Evolutionary conservation across 2,888 invertebrate genomes (phyloP).

Genomic region (Coecobrya sp.): DNA sequence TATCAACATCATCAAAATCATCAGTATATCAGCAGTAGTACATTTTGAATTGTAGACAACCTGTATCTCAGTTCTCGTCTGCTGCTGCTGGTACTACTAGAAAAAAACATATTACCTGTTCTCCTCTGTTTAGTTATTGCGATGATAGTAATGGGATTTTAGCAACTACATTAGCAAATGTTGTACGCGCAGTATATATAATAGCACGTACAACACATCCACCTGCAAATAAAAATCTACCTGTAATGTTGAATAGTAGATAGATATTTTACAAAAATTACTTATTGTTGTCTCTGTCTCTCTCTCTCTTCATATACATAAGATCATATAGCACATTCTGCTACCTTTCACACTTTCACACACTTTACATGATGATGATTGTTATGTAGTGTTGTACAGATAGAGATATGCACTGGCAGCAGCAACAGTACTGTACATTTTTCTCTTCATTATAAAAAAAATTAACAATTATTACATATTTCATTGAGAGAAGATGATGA

Average conservation of each 20-base stretch:
- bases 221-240: conserved; percentile 44
- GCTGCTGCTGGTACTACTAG: conserved; percentile 5
- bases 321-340: conserved; percentile 57
- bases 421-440: conserved; percentile 66
- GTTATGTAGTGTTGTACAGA: conserved; percentile 56
- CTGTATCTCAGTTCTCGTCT: conserved; percentile 6
- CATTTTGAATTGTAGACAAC: conserved; percentile 16
- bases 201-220: conserved; percentile 45
- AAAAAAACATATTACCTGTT: conserved; percentile 45
- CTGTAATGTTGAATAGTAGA: conserved; percentile 3
- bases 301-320: neutral
- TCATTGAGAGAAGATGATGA: conserved; percentile 72
- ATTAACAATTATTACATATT: conserved; percentile 70
- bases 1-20: conserved; percentile 48
- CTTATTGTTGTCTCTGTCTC: conserved; percentile 29
- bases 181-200: conserved; percentile 1
- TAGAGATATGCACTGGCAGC: conserved; percentile 11
- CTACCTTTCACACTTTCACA: conserved; percentile 81
- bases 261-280: conserved; percentile 15
- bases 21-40: conserved; percentile 29
- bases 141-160: conserved; percentile 50
- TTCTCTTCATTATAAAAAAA: conserved; percentile 62
- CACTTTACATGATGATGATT: conserved; percentile 65
- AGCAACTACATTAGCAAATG: conserved; percentile 61
- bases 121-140: conserved; percentile 50